Percentiles rank a stretch among this genome's conserved stretches.
Evolutionary conservation across 1,140 invertebrate genomes (phyloP).

Genomic region (Hylaeus anthracinus): DNA sequence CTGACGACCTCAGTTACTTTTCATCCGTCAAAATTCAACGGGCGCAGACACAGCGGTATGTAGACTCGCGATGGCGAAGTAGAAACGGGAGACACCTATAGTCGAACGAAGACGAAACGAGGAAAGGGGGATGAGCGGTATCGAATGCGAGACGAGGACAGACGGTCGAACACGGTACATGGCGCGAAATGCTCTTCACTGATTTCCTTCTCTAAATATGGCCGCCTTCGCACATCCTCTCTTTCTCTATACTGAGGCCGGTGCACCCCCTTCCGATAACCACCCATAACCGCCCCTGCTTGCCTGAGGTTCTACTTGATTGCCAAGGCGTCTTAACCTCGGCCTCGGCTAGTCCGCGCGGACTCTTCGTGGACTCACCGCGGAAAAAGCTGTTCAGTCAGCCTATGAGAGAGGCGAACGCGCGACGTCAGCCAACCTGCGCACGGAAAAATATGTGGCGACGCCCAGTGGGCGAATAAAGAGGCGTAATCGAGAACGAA

Average conservation of each 20-base stretch:
- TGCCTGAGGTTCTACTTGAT: slow-evolving; percentile 81
- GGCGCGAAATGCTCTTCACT: slow-evolving; percentile 77
- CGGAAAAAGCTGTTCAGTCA: slow-evolving; percentile 22
- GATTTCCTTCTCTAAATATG: slow-evolving; percentile 81
- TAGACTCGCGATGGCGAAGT: slow-evolving; percentile 4
- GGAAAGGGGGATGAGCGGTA: slow-evolving; percentile 31
- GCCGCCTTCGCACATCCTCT: slow-evolving; percentile 74
- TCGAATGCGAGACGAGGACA: slow-evolving; percentile 30
- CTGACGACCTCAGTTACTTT: slow-evolving; percentile 58
- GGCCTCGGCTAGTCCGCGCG: slow-evolving; percentile 67
- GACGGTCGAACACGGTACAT: slow-evolving; percentile 53
- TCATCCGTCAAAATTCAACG: slow-evolving; percentile 62
- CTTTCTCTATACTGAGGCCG: slow-evolving; percentile 51
- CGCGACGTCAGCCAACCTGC: slow-evolving; percentile 63
- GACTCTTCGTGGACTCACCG: slow-evolving; percentile 20
- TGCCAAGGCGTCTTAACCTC: slow-evolving; percentile 81
- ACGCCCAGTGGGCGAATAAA: slow-evolving; percentile 74
- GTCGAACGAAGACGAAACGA: slow-evolving; percentile 15
- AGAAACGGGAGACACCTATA: slow-evolving; percentile 29
- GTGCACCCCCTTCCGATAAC: slow-evolving; percentile 72
- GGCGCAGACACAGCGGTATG: slow-evolving; percentile 43
- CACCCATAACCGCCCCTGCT: slow-evolving; percentile 79
- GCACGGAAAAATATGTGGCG: slow-evolving; percentile 60
- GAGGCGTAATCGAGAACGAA: slow-evolving; percentile 70
- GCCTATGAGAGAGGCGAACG: slow-evolving; percentile 66